Evolutionary conservation across 1,140 invertebrate species (phyloP), one percentile per base, ranked within the genome.

Genomic region (Drosophila erecta): DNA sequence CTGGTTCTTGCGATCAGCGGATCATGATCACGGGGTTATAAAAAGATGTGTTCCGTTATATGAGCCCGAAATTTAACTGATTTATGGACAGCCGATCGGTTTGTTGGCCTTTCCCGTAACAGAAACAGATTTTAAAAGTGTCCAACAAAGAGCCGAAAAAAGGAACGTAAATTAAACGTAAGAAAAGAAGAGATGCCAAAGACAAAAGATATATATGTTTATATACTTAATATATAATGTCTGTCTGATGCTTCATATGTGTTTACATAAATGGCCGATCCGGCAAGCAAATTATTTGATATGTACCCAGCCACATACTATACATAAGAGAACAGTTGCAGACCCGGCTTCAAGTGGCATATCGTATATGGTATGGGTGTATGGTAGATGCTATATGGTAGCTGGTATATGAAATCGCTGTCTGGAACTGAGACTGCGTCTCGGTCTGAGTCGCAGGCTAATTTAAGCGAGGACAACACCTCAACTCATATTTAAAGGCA

Each of bases 401-500:
- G 3, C 10, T 41, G 15, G 40, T 44, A 44, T 47, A 37, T 41
- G 40, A 40, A 65, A 30, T 70, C 66, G 40, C 22, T 20, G 62
- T 51, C 49, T 69, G 62, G 43, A 7, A 11, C 50, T 30, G 35
- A 51, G n/a, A 33, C 20, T 35, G 37, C 12, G 67, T 27, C 30
- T 43, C 46, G 15, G 67, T 35, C 71, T 58, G 59, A 85, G 65
- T 74, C 60, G 62, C 65, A 70, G 77, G 87, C 86, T 90, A 90
- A 90, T 90, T 90, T 90, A 90, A 90, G 86, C 87, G 86, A 90
- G 86, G 86, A 90, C 86, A 87, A 90, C 86, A 90, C 86, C 86
- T 90, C 87, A 90, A 83, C 87, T 90, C 89, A 90, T 79, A 90
- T 90, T 83, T 87, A 90, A 90, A 86, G 76, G 72, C 83, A 76